Percentiles rank a stretch among this genome's conserved stretches.
These are phyloP conservation scores for Microtus montanus DNA, from an alignment of 2,113 vertebrate genomes.

Conservation along the genomic window DNA sequence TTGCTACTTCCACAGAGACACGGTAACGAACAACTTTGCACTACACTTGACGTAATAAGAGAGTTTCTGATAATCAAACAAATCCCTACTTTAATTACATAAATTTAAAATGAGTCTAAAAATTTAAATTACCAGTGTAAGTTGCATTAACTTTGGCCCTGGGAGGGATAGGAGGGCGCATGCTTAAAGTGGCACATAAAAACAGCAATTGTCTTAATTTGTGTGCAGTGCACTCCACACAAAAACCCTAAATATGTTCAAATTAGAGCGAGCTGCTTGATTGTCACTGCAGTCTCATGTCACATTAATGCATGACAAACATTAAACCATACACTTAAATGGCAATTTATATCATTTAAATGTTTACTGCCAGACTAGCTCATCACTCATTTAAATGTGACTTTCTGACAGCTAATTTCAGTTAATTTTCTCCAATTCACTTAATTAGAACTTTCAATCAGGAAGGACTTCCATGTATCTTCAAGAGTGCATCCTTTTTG, in stretches of 20 bases:
- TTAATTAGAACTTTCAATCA: constrained; percentile 99
- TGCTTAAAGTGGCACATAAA: constrained; percentile 96
- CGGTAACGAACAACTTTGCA: constrained; percentile 42
- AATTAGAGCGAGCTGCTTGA: constrained; percentile 99
- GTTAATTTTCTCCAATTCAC: constrained; percentile 96
- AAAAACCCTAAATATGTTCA: constrained; percentile 98
- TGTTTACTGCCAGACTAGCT: constrained; percentile 93
- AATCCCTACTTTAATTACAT: constrained; percentile 75
- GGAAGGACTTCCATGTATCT: constrained; percentile 85
- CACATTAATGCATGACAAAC: constrained; percentile 99
- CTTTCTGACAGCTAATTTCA: constrained; percentile 99
- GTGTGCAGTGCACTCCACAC: constrained; percentile 92
- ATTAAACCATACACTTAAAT: constrained; percentile 99
- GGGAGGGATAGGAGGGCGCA: constrained; percentile 63
- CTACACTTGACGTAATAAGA: constrained; percentile 65
- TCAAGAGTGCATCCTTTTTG: constrained; percentile 82
- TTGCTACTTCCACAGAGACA: constrained; percentile 65
- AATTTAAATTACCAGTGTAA: constrained; percentile 78
- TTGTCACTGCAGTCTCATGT: constrained; percentile 98
- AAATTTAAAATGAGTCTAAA: constrained; percentile 79
- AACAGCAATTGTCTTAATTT: constrained; percentile 99
- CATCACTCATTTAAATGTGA: constrained; percentile 99
- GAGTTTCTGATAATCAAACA: constrained; percentile 47
- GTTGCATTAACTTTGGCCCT: constrained; percentile 90
- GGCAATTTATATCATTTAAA: constrained; percentile 99